Conservation (phyloP, 2,888 invertebrate species). For the Drosophila barbarae region DNA sequence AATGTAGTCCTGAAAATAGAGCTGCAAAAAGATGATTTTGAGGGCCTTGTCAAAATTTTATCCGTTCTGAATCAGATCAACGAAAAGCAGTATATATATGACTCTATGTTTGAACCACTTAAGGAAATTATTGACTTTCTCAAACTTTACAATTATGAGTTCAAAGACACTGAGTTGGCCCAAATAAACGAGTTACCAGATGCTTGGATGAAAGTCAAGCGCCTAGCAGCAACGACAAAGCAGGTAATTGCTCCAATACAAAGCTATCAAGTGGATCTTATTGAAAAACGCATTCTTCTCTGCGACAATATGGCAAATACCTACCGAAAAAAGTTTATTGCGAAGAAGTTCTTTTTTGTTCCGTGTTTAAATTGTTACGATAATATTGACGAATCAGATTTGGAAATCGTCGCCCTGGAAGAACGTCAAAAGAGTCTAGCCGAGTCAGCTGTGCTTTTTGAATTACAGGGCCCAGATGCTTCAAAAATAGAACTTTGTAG, state of each 20-base stretch:
- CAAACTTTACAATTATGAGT: conserved; percentile 91
- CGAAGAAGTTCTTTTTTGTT: conserved; percentile 82
- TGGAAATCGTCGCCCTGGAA: conserved; percentile 85
- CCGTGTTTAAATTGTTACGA: conserved; percentile 85
- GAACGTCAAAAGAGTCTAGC: conserved; percentile 84
- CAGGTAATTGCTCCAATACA: conserved; percentile 93
- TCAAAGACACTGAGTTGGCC: conserved; percentile 88
- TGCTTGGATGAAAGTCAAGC: conserved; percentile 91
- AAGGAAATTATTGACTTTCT: conserved; percentile 92
- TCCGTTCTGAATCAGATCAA: conserved; percentile 88
- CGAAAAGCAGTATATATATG: conserved; percentile 88
- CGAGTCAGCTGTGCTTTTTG: conserved; percentile 90
- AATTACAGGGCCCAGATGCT: conserved; percentile 91
- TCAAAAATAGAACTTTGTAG: conserved; percentile 87
- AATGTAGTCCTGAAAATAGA: conserved; percentile 86
- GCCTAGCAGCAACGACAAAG: conserved; percentile 89
- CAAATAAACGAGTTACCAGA: conserved; percentile 91
- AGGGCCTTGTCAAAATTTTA: conserved; percentile 90
- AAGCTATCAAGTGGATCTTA: conserved; percentile 91
- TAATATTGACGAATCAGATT: conserved; percentile 85
- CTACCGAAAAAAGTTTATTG: conserved; percentile 88
- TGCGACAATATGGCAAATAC: conserved; percentile 89
- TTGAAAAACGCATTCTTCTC: conserved; percentile 89
- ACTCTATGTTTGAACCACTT: conserved; percentile 93
- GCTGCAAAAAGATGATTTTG: conserved; percentile 91